Evolutionary conservation across 2,888 invertebrate species (phyloP).

Genomic region (Pristionchus arcanus): DNA sequence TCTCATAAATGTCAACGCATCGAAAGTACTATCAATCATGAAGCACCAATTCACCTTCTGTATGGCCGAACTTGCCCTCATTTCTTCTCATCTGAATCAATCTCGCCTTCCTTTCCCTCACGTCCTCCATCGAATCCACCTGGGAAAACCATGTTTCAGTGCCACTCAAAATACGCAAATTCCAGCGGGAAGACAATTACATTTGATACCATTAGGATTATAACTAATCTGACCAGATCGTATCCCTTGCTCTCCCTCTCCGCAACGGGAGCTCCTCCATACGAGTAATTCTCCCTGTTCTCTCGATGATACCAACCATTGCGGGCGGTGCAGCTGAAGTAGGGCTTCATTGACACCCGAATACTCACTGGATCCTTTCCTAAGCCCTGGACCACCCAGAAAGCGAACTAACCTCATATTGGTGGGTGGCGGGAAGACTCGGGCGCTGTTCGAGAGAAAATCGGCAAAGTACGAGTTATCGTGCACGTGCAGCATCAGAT

Average conservation of each 20-base stretch:
- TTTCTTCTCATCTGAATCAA: background rate
- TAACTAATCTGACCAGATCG: background rate
- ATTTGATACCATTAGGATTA: too few species aligned
- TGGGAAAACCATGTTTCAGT: background rate
- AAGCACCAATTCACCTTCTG: background rate
- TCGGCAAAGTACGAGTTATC: conserved; percentile 21
- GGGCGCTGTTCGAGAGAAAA: conserved; percentile 19
- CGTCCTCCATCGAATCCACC: conserved; percentile 30
- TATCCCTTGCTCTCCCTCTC: background rate
- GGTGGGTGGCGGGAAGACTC: background rate
- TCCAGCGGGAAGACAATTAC: too few species aligned
- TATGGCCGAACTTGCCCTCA: background rate
- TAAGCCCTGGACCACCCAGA: too few species aligned
- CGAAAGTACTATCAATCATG: background rate
- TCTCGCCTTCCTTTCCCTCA: background rate
- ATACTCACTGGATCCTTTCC: too few species aligned
- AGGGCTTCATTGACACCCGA: background rate
- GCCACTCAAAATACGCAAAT: background rate
- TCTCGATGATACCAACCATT: background rate
- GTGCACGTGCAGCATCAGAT: conserved; percentile 16
- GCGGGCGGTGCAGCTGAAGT: background rate
- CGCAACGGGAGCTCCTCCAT: background rate
- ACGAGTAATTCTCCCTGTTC: background rate
- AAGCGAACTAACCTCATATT: background rate
- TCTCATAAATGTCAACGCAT: background rate